Percentiles rank a stretch among this genome's conserved stretches.
Evolutionary conservation across 2,797 vertebrate genomes (phyloP).

Genomic region (Schizothorax lantsangensis): DNA sequence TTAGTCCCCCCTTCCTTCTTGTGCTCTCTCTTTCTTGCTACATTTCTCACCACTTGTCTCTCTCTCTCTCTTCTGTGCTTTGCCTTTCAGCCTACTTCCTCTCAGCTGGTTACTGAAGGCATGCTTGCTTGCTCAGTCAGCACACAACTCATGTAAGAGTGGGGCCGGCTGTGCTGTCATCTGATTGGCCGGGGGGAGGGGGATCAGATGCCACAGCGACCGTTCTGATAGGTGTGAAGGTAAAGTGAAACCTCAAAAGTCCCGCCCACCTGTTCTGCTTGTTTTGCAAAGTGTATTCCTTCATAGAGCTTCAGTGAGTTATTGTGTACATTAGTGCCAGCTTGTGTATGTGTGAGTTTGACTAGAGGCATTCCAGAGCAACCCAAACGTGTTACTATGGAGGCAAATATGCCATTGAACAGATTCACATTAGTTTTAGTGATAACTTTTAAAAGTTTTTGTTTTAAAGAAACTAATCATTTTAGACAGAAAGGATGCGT

Average conservation of each 20-base stretch:
- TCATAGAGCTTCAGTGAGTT: conserved; percentile 45
- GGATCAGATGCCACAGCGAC: conserved; percentile 63
- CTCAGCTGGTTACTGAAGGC: conserved; percentile 80
- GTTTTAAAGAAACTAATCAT: background rate
- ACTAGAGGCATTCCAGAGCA: conserved; percentile 46
- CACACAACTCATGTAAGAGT: conserved; percentile 74
- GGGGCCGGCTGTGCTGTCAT: conserved; percentile 27
- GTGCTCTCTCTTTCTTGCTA: conserved; percentile 48
- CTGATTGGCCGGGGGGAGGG: conserved; percentile 72
- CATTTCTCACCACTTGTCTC: conserved; percentile 56
- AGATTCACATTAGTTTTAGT: background rate
- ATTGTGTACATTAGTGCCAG: conserved; percentile 35
- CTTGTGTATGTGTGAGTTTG: conserved; percentile 10
- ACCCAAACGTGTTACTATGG: conserved; percentile 43
- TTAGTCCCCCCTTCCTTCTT: conserved; percentile 23
- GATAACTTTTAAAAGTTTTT: background rate
- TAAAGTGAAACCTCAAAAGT: conserved; percentile 47
- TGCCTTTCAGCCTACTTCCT: conserved; percentile 72
- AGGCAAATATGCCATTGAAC: conserved; percentile 52
- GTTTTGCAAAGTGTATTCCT: conserved; percentile 65
- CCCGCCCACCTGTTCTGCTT: conserved; percentile 72
- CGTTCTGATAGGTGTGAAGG: conserved; percentile 67
- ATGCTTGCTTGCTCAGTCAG: conserved; percentile 80
- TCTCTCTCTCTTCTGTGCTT: conserved; percentile 53
- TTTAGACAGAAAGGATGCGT: background rate